These are phyloP conservation scores for Zaprionus bogoriensis DNA, from an alignment of 2,888 invertebrate genomes.

Conservation along the genomic window DNA sequence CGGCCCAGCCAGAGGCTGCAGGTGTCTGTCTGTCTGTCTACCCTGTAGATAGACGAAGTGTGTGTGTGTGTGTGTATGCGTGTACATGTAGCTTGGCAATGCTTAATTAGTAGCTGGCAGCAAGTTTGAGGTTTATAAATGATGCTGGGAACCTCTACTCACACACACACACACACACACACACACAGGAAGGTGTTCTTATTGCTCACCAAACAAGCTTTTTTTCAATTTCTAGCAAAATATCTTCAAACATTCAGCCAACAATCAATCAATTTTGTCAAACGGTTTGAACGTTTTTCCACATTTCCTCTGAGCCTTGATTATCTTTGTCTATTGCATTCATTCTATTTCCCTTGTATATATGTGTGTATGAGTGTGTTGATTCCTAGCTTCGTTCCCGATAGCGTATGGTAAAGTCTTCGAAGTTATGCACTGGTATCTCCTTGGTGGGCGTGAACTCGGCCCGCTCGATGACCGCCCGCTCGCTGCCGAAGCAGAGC, in stretches of 20 bases:
- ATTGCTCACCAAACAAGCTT: too few species aligned
- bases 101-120: conserved; percentile 66
- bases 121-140: conserved; percentile 54
- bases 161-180: too few species aligned
- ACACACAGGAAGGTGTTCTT: too few species aligned
- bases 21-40: conserved; percentile 49
- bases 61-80: conserved; percentile 4
- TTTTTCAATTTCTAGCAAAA: conserved; percentile 7
- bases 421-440: conserved; percentile 84
- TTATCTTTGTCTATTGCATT: background rate
- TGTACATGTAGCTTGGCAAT: conserved; percentile 34
- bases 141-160: conserved; percentile 16
- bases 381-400: too few species aligned
- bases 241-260: conserved; percentile 6
- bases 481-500: conserved; percentile 88
- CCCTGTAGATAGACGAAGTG: conserved; percentile 6
- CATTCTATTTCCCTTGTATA: background rate
- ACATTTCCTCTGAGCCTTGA: background rate
- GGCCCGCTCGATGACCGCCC: conserved; percentile 88
- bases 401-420: conserved; percentile 83
- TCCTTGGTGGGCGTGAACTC: conserved; percentile 87
- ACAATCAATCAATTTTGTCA: conserved; percentile 35
- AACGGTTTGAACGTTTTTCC: background rate
- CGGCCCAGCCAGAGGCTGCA: conserved; percentile 64
- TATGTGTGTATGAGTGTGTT: too few species aligned